Base-by-base conservation (phyloP, 2,113 vertebrate species). In the Hydropotes inermis region DNA sequence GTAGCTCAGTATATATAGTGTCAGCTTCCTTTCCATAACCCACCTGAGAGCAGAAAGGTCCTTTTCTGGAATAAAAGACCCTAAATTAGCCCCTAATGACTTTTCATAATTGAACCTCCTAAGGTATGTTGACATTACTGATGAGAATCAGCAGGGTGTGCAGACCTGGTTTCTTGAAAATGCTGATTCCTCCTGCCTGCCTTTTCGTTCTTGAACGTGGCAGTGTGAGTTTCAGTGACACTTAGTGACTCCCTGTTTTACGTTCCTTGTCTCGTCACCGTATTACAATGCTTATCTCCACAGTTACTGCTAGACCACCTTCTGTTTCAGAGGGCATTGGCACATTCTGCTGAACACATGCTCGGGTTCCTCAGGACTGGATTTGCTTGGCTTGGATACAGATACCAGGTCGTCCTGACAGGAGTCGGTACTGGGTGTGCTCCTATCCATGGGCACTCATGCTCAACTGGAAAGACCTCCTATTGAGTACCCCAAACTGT, bases 41-140 rank as follows among this genome's bases (percentile, higher is more conserved):
- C 57, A 55, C 54, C 52, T 81, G 94, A n/a, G 67, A 86, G 52
- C 43, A 76, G 58, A 79, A 85, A 30, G 15, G 45, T 61, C 78
- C n/a, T 55, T 58, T 93, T 91, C 27, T 52, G 30, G n/a, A 82
- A 36, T 88, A 43, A 70, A 64, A 76, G 28, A 50, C 50, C 5
- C 57, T 86, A 70, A 36, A n/a, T 36, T n/a, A 12, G 33, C 61
- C 89, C 67, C 76, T 91, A 25, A 70, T 43, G 86, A 27, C 39
- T 54, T 87, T 91, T 74, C 70, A 8, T 54, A n/a, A 6, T 15
- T 43, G 86, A 60, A 10, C 50, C 30, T 82, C 47, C 50, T 25
- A 6, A 39, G 39, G 17, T n/a, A 17, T 23, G 67, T 8, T 14
- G 36, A 27, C 6, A 1, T 17, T 33, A 36, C 67, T 17, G 39